Conservation (phyloP, 2,888 invertebrate genomes). For the Strigamia crassipes region DNA sequence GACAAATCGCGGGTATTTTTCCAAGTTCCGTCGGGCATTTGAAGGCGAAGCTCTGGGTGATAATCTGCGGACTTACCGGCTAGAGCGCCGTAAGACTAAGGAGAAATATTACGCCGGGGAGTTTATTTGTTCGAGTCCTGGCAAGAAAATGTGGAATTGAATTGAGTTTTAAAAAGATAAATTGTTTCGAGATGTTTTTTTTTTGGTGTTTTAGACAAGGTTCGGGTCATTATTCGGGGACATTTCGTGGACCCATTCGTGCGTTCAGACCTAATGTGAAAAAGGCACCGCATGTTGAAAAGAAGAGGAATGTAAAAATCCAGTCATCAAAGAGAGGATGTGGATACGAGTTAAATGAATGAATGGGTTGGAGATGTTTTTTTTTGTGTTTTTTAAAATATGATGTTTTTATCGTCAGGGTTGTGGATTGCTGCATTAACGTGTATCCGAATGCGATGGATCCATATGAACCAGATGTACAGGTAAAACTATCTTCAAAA, state of each 20-base stretch:
- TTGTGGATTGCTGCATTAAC: background rate
- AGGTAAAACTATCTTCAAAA: no score
- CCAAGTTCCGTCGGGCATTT: background rate
- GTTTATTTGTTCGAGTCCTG: no score
- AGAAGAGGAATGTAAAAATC: background rate
- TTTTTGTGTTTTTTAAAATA: background rate
- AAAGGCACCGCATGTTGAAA: background rate
- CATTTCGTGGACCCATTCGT: background rate
- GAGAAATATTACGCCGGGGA: background rate
- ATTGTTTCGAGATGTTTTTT: no score
- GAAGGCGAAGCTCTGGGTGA: background rate
- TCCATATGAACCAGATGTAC: no score
- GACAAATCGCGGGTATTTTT: background rate
- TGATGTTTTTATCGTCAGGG: background rate
- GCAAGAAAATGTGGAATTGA: no score
- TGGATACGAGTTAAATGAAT: background rate
- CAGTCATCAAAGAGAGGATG: background rate
- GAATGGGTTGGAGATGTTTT: background rate
- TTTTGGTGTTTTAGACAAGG: background rate
- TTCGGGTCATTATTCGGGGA: constrained; percentile 9
- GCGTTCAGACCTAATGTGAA: background rate
- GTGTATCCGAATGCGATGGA: background rate
- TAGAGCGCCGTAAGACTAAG: background rate
- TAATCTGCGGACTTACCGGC: background rate
- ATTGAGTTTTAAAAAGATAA: no score